A percentile compares a stretch with the other conserved stretches of the same genome.
phyloP scores from a whole-genome alignment of 2,888 invertebrate genomes.

The Heteromurus nitidus region DNA sequence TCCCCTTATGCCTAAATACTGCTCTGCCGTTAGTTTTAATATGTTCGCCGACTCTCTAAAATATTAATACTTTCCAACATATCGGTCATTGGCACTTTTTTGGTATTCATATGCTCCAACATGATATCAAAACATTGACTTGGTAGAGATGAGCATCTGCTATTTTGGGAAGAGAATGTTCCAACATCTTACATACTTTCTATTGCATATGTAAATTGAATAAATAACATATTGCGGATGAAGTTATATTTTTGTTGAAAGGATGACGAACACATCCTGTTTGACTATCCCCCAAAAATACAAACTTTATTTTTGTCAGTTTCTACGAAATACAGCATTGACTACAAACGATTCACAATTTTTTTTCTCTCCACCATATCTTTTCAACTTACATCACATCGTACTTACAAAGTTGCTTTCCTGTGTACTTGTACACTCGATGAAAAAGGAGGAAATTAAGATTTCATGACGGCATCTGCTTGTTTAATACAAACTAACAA shows the following conservation, averaged over 20 bases:
- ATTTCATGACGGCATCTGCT: constrained; percentile 48
- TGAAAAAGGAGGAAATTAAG: constrained; percentile 53
- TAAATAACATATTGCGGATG: too few species aligned
- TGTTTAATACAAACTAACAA: constrained; percentile 22
- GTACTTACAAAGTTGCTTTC: constrained; percentile 11
- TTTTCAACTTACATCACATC: background rate
- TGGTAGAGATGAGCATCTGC: too few species aligned
- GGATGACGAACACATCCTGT: constrained; percentile 29
- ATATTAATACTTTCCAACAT: background rate
- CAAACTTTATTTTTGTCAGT: constrained; percentile 7
- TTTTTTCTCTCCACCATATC: background rate
- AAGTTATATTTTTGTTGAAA: too few species aligned
- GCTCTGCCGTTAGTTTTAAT: too few species aligned
- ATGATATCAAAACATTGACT: background rate
- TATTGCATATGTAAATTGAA: too few species aligned
- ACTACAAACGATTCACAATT: too few species aligned
- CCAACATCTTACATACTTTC: too few species aligned
- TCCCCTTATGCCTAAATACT: too few species aligned
- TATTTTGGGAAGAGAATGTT: too few species aligned
- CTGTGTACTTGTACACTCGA: too few species aligned
- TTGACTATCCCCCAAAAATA: constrained; percentile 2
- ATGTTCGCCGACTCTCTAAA: background rate
- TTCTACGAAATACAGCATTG: too few species aligned
- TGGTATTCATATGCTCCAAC: background rate
- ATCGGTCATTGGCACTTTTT: constrained; percentile 7